A percentile compares a stretch with the other conserved stretches of the same genome.
Evolutionary conservation across 2,888 invertebrate species (phyloP).

Genomic region (Congeria kusceri): DNA sequence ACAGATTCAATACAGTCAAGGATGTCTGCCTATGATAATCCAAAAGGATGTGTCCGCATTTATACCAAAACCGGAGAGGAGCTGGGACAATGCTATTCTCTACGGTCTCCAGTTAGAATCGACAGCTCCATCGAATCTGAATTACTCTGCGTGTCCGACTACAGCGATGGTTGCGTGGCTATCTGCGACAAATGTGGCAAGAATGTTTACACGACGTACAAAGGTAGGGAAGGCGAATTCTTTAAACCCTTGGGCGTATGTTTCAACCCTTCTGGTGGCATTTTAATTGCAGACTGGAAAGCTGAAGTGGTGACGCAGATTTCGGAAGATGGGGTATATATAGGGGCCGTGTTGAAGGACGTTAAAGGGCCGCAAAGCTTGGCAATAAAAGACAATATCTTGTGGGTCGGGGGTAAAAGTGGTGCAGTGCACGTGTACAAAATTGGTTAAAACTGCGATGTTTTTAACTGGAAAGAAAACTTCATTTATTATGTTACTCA

Average conservation of each 20-base stretch:
- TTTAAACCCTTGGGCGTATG: conserved; percentile 56
- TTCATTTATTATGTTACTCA: too few relatives aligned
- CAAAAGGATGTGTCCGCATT: conserved; percentile 36
- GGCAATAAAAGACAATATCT: conserved; percentile 21
- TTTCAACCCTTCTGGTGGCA: conserved; percentile 42
- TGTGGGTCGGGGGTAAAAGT: conserved; percentile 55
- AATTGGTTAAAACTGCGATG: conserved; percentile 8
- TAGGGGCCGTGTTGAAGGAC: conserved; percentile 24
- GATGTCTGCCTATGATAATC: background rate
- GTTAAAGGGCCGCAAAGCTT: conserved; percentile 52
- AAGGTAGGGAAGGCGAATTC: conserved; percentile 24
- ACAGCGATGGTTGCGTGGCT: conserved; percentile 42
- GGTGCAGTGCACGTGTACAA: conserved; percentile 40
- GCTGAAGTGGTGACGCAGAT: conserved; percentile 26
- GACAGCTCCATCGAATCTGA: conserved; percentile 16
- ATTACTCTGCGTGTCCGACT: conserved; percentile 44
- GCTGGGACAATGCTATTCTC: conserved; percentile 15
- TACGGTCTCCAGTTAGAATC: conserved; percentile 46
- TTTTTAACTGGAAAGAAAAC: too few relatives aligned
- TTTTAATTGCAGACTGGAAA: conserved; percentile 56
- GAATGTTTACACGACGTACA: conserved; percentile 32
- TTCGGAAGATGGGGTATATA: conserved; percentile 27
- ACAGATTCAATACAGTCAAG: conserved; percentile 20
- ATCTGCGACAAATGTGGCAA: conserved; percentile 38
- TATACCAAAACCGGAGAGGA: conserved; percentile 38